Conservation (phyloP, 64 coral and sea anemone species). For the Montipora foliosa region DNA sequence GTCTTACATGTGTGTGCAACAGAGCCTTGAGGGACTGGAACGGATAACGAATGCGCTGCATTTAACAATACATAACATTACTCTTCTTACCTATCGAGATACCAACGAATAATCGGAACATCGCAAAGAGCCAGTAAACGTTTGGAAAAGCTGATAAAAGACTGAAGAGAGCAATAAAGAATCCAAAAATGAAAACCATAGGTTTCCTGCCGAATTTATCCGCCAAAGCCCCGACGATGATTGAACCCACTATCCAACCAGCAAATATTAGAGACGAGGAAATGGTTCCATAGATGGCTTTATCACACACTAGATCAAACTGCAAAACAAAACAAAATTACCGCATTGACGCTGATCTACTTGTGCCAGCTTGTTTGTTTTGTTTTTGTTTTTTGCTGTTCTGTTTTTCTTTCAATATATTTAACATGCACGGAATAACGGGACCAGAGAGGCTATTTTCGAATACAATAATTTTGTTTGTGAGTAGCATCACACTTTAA, state of each 20-base stretch:
- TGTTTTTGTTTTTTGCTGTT: no score
- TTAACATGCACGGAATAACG: no score
- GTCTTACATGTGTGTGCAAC: no score
- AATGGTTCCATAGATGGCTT: conserved; percentile 48
- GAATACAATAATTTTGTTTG: no score
- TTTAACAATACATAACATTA: not conserved
- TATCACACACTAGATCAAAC: conserved; percentile 70
- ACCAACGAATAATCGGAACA: conserved; percentile 66
- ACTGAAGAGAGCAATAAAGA: conserved; percentile 41
- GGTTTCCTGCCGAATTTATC: conserved; percentile 72
- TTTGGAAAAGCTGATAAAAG: conserved; percentile 51
- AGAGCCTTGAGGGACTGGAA: no score
- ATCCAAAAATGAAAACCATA: conserved; percentile 48
- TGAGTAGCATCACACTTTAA: no score
- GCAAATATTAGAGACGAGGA: conserved; percentile 60
- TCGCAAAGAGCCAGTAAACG: conserved; percentile 62
- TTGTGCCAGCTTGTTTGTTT: no score
- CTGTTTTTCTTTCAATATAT: no score
- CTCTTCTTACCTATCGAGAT: conserved; percentile 50
- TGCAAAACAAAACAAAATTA: not conserved
- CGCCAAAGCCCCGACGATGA: conserved; percentile 25
- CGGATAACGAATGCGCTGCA: no score
- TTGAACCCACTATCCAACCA: conserved; percentile 44
- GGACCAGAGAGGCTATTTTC: no score
- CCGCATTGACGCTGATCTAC: no score